These are phyloP conservation scores for Conus canariensis DNA, from an alignment of 2,888 invertebrate genomes.

Conservation along the genomic window DNA sequence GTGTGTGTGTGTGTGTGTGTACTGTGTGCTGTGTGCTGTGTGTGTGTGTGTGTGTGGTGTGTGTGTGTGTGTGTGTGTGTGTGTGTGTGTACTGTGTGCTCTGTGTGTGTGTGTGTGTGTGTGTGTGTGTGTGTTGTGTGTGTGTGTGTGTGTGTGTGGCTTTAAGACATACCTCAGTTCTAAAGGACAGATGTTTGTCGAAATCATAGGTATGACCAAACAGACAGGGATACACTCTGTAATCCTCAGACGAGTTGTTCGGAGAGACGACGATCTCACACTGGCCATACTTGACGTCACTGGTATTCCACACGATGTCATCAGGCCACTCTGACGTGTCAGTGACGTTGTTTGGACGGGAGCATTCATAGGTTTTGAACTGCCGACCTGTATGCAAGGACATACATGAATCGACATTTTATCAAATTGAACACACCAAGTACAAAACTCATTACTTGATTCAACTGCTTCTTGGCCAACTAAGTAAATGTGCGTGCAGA, in stretches of 20 bases:
- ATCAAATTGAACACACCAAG: too few relatives aligned
- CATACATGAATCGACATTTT: neutral
- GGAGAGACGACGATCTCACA: conserved; percentile 32
- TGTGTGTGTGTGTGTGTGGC: too few relatives aligned
- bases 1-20: too few relatives aligned
- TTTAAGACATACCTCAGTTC: conserved; percentile 28
- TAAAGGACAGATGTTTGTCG: conserved; percentile 25
- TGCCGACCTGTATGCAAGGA: neutral
- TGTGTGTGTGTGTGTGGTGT: too few relatives aligned
- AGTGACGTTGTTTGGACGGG: neutral
- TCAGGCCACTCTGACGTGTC: neutral
- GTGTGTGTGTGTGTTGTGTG: too few relatives aligned
- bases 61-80: too few relatives aligned
- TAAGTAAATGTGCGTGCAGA: too few relatives aligned
- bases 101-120: too few relatives aligned
- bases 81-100: too few relatives aligned
- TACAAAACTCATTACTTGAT: too few relatives aligned
- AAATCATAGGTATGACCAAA: conserved; percentile 30
- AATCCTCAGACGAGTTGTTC: conserved; percentile 8
- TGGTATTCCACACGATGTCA: conserved; percentile 5
- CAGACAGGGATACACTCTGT: neutral
- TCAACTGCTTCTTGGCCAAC: too few relatives aligned
- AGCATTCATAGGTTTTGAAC: neutral
- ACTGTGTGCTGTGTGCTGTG: too few relatives aligned
- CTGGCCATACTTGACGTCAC: conserved; percentile 32